Evolutionary conservation across 2,113 vertebrate species (phyloP), one percentile per base, ranked within the genome.

Genomic region (Hydrochoerus hydrochaeris): DNA sequence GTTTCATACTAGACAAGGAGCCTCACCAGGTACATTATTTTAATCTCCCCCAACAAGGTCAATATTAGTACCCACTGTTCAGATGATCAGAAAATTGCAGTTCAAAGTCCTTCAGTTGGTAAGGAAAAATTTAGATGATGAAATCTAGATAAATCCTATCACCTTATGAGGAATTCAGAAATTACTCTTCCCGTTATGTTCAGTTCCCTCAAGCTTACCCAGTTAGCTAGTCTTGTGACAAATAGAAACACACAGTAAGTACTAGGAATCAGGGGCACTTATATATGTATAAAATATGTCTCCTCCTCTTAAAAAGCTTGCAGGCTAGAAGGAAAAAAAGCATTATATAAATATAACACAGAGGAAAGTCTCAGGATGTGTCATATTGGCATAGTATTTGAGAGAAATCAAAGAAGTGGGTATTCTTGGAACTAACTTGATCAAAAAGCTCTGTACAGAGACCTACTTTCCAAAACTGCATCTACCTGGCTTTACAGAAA

Each of bases 381-480:
- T 77, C 19, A 54, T 19, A 54, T 52, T 35, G 35, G 49, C 67
- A 63, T 22, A 84, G 38, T 32, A 71, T 92, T 85, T 94, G 63
- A 92, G 60, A 60, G 49, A 95, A 95, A 94, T 96, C 69, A 82
- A 88, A 94, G 52, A 54, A 41, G 1, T 41, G 32, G 20, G 2
- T 17, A 44, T 67, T 71, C 44, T 96, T 92, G 60, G 28, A 78
- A 94, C 41, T 22, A 86, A 86, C 12, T 73, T 44, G 54, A 89
- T 75, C 65, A 91, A 92, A 97, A 54, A 94, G 35, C 26, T 83
- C 52, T 73, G 20, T 89, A 52, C 71, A 90, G 62, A 54, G 67
- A 94, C 82, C 46, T 88, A 90, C 67, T 81, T 95, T 88, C 73
- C 78, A 41, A 95, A 96, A 60, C 38, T 54, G n/a, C 81, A 90